Evolutionary conservation across 2,113 vertebrate species (phyloP), one percentile per base, ranked within the genome.

Genomic region (Lepisosteus osseus): DNA sequence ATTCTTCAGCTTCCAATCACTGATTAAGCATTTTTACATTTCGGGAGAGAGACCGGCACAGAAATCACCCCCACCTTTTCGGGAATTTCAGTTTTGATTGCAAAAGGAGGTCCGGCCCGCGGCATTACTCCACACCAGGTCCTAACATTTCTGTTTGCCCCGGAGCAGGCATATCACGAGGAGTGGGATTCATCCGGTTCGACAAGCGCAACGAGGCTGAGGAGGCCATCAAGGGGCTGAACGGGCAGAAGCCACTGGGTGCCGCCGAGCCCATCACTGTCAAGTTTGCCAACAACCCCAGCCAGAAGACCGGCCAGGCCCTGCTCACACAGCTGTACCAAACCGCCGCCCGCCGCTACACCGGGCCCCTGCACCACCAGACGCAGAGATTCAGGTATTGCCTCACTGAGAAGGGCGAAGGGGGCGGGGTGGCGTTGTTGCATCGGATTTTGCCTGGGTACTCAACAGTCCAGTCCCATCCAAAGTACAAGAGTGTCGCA

Each of bases 231-330:
- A 96, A 97, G 77, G 96, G 96, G 61, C 89, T 98, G 85, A 97
- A 98, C 0, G 96, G 96, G 67, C 96, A 98, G 88, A 98, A 98
- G 76, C 96, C 95, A 0, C 87, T 97, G 77, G 96, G 96, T 0
- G 95, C 96, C 0, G 88, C 94, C 0, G 96, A 98, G 79, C 96
- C 96, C 85, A 98, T 98, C 88, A 98, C 96, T 1, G 96, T 98
- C 85, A 98, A 98, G 86, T 98, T 98, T 0, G 96, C 96, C 87
- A 98, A 98, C 91, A 97, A 95, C 84, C 96, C 96, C 1, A 97
- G 96, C 75, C 96, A 98, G 93, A 98, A 97, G 87, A 94, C 96
- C 0, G 96, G 95, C 72, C 96, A 97, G 86, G 92, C 95, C 0
- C 90, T 98, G 85, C 94, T 98, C 74, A 96, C 95, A 62, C 95